Evolutionary conservation across 2,113 vertebrate genomes (phyloP).

Genomic region (Nanorana parkeri): DNA sequence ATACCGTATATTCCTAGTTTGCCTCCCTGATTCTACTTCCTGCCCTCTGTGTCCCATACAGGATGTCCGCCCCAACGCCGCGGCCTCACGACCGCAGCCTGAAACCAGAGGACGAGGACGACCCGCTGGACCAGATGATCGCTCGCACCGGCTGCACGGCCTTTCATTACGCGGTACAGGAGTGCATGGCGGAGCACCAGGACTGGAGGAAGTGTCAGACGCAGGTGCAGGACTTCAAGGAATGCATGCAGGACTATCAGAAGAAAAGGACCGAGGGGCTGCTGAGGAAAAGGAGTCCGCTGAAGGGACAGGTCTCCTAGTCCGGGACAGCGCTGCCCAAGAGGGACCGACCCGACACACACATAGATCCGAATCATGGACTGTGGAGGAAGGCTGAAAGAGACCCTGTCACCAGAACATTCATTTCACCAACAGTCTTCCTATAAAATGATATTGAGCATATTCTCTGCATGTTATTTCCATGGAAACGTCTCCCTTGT

Average conservation of each 20-base stretch:
- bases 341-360: too few species aligned
- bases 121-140: conserved; percentile 86
- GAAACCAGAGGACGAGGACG: conserved; percentile 71
- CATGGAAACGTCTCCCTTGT: too few species aligned
- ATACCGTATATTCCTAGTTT: too few species aligned
- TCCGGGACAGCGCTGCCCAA: too few species aligned
- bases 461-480: too few species aligned
- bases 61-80: conserved; percentile 72
- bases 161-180: conserved; percentile 85
- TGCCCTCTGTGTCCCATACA: background rate
- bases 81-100: conserved; percentile 77
- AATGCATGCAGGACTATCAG: conserved; percentile 85
- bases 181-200: conserved; percentile 89
- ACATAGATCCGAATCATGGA: too few species aligned
- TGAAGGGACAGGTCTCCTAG: conserved; percentile 17
- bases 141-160: conserved; percentile 81
- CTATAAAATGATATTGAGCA: too few species aligned
- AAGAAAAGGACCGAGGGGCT: conserved; percentile 68
- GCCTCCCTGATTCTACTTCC: background rate
- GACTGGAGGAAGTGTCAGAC: conserved; percentile 90
- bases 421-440: too few species aligned
- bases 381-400: too few species aligned
- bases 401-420: too few species aligned
- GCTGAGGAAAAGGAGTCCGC: conserved; percentile 55
- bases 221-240: conserved; percentile 81